A percentile compares a stretch with the other conserved stretches of the same genome.
phyloP scores from a whole-genome alignment of 2,113 vertebrate genomes.

The Ophthalmolycus amberensis region DNA sequence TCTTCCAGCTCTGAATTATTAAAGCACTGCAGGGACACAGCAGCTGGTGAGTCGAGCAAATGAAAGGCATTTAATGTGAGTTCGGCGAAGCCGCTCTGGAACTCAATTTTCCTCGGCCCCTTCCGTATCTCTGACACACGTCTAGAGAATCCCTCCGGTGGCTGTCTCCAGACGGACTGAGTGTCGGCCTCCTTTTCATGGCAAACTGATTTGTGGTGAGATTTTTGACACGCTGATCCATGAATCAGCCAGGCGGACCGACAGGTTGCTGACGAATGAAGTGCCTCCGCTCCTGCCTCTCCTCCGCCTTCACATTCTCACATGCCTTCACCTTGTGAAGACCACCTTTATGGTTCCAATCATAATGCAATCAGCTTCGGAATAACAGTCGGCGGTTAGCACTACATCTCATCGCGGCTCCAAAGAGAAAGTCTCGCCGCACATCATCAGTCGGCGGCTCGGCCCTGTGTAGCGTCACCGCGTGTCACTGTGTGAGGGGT shows the following conservation, averaged over 20 bases:
- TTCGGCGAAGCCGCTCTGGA: constrained; percentile 38
- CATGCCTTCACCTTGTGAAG: constrained; percentile 45
- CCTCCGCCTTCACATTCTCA: constrained; percentile 41
- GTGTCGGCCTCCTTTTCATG: constrained; percentile 48
- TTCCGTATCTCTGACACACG: constrained; percentile 42
- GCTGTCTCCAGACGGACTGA: constrained; percentile 39
- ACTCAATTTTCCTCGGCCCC: constrained; percentile 15
- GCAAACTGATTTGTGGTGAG: constrained; percentile 70
- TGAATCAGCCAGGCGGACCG: constrained; percentile 62
- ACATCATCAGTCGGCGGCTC: constrained; percentile 42
- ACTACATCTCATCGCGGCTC: constrained; percentile 29
- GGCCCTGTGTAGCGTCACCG: constrained; percentile 43
- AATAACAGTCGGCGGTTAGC: constrained; percentile 51
- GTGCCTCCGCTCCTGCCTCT: constrained; percentile 44
- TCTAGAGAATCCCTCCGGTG: constrained; percentile 32
- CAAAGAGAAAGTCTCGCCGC: constrained; percentile 26
- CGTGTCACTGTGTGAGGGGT: constrained; percentile 18
- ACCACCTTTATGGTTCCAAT: constrained; percentile 64
- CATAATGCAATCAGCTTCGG: constrained; percentile 58
- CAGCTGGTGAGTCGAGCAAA: constrained; percentile 46
- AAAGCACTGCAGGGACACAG: constrained; percentile 35
- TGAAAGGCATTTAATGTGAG: constrained; percentile 25
- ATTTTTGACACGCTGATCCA: constrained; percentile 69
- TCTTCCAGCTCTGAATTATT: constrained; percentile 60
- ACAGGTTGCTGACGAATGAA: constrained; percentile 72